Base-by-base conservation (phyloP, 2,113 vertebrate species). In the Cyprinodon brontotheroides region DNA sequence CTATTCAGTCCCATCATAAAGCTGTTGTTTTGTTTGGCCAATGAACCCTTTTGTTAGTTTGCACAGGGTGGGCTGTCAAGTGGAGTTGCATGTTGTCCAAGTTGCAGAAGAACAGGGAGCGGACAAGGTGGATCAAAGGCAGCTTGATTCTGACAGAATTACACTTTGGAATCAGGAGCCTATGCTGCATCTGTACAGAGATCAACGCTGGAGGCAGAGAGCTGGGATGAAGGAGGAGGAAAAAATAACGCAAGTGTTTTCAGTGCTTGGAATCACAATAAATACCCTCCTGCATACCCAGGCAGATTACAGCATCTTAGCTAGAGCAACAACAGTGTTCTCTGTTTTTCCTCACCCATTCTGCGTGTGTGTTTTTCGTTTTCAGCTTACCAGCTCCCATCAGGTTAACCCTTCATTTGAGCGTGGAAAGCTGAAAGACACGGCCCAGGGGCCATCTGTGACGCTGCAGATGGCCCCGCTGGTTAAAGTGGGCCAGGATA, bases 381-480 rank as follows among this genome's bases (percentile, higher is more conserved):
- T 70, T 65, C 17, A 37, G 39, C n/a, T 48, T 79, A 69, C 38
- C 43, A 11, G 59, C 79, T 82, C 45, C 29, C 73, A 87, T 87
- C 88, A 90, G 73, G 79, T 88, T 88, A 84, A 86, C 81, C 76
- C 78, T 82, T 40, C 1, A 6, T 76, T 39, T 79, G 41, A 83
- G 87, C 77, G 83, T 83, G 80, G 81, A 77, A 85, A 89, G 82
- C 74, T 80, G 82, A 22, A 62, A 74, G 78, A 74, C 72, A 17
- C 1, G 67, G 61, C 70, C 41, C 17, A 7, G 38, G 61, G n/a
- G 57, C 91, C 91, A 92, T 92, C 91, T 92, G 92, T 81, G 86
- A 76, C 83, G 73, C 86, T 86, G 86, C 91, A 92, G 91, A 92
- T 90, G 90, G 85, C 81, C 67, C 67, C 11, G 79, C 81, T 38